Conservation (phyloP, 2,888 invertebrate species). For the Plagiodera versicolora region DNA sequence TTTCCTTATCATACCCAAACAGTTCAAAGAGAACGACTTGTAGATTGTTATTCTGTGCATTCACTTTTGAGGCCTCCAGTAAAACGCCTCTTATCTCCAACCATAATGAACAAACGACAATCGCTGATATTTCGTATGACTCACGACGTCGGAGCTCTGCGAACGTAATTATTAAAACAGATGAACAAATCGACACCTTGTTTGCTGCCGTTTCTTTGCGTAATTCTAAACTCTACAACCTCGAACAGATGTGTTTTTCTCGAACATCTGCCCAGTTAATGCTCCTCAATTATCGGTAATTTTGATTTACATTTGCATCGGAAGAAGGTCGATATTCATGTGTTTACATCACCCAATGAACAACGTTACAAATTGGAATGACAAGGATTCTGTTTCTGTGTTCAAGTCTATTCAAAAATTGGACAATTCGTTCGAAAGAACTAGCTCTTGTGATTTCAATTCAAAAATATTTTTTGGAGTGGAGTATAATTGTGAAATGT, state of each 20-base stretch:
- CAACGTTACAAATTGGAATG: background rate
- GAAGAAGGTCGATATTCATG: conserved; percentile 17
- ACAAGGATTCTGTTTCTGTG: background rate
- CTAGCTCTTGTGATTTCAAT: no score
- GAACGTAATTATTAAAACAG: conserved; percentile 26
- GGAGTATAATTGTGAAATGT: no score
- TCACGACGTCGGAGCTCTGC: conserved; percentile 7
- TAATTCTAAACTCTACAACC: conserved; percentile 20
- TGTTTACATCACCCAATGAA: conserved; percentile 12
- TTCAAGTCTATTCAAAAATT: no score
- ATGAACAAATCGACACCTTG: conserved; percentile 30
- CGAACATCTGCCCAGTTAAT: conserved; percentile 20
- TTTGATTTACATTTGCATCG: conserved; percentile 16
- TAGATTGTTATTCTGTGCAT: background rate
- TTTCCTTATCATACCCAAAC: no score
- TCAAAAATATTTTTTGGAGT: no score
- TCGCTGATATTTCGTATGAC: conserved; percentile 6
- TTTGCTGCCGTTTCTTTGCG: conserved; percentile 25
- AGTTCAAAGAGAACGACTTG: no score
- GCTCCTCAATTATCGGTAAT: conserved; percentile 14
- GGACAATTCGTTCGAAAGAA: no score
- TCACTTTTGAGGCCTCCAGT: background rate
- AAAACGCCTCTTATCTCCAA: conserved; percentile 9
- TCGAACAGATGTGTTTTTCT: conserved; percentile 23
- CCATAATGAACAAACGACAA: conserved; percentile 5